Evolutionary conservation across 2,888 invertebrate species (phyloP), one percentile per base, ranked within the genome.

Genomic region (Drosophila rellima): DNA sequence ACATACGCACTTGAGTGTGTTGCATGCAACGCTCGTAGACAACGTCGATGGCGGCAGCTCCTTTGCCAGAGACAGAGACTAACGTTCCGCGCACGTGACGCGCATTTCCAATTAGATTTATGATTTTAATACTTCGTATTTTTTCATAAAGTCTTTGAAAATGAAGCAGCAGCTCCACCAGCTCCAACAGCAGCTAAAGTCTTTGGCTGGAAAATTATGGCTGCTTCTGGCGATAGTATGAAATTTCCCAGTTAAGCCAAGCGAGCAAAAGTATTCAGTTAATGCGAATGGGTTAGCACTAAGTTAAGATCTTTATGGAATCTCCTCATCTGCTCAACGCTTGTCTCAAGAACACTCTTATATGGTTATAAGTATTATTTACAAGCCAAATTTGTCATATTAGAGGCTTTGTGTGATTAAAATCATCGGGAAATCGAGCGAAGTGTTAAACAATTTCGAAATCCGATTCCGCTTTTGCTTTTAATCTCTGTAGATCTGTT

Each of bases 121-220:
- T 90, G 88, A 89, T 85, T 89, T 88, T 89, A 86, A 89, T 90
- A 89, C 90, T 88, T 88, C 83, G 90, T 89, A 90, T 89, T 89
- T 89, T 89, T 83, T 88, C 90, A 90, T 89, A 89, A 89, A 80
- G 77, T 78, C 76, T 55, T 47, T 63, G 52, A 42, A 69, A 17
- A 44, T 35, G 50, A 55, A 52, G 31, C 37, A 60, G 47, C 20
- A 15, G 23, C 66, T 42, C 20, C 52, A 55, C 26, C 50, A 39
- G n/a, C 39, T 13, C 18, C 50, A 35, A 35, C 48, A 50, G 45
- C 65, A 51, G 52, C 66, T 7, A 52, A 52, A 63, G 70, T 51
- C 68, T 68, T 68, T 68, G 52, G 47, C 69, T 60, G 20, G 52
- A 78, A 82, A 83, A 78, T 88, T 70, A 77, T 86, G 84, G 77